Evolutionary conservation across 2,888 invertebrate species (phyloP).

Genomic region (Dendrolimus houi): DNA sequence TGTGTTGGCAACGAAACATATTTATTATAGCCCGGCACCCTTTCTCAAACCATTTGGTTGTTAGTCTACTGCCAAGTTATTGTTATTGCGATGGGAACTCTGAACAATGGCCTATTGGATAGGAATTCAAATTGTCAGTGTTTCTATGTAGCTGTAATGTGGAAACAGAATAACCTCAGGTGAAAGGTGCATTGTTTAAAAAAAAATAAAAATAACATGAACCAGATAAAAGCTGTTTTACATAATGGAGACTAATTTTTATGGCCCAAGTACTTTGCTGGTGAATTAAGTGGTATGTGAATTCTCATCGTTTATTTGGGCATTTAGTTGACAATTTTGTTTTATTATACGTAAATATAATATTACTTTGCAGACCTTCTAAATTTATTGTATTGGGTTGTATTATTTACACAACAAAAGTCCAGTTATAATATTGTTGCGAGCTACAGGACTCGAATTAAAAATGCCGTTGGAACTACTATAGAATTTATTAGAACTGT

Average conservation of each 20-base stretch:
- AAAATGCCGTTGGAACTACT: too few species aligned
- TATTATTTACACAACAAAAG: too few species aligned
- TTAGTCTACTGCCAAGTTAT: constrained; percentile 24
- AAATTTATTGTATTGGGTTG: too few species aligned
- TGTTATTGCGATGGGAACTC: constrained; percentile 35
- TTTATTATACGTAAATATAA: neutral
- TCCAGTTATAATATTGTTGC: too few species aligned
- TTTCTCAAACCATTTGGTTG: neutral
- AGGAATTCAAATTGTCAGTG: constrained; percentile 25
- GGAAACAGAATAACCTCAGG: constrained; percentile 10
- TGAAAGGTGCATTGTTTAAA: constrained; percentile 22
- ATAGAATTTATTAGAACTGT: too few species aligned
- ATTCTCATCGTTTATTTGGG: neutral
- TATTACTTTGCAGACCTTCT: too few species aligned
- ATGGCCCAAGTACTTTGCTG: neutral
- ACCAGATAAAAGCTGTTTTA: constrained; percentile 7
- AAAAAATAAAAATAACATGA: neutral
- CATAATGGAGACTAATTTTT: neutral
- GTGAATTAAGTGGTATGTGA: neutral
- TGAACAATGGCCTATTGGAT: constrained; percentile 39
- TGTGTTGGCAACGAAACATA: too few species aligned
- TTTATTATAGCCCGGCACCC: neutral
- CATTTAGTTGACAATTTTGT: neutral
- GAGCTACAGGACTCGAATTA: too few species aligned
- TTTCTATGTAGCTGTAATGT: constrained; percentile 20